These are phyloP conservation scores for Lipotes vexillifer DNA, from an alignment of 2,113 vertebrate genomes.

Conservation along the genomic window DNA sequence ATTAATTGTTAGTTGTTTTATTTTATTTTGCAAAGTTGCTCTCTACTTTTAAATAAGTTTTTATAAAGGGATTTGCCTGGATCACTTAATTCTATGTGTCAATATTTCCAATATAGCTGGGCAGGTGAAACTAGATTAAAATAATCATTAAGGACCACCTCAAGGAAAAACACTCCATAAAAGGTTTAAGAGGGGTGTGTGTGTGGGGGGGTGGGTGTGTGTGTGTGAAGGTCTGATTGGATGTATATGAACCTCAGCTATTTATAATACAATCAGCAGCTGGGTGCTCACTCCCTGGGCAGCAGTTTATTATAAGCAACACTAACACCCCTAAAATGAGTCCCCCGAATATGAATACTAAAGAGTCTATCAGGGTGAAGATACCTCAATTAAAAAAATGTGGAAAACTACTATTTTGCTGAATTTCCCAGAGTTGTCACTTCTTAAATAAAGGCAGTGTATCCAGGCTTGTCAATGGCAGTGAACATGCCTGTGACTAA, in stretches of 20 bases:
- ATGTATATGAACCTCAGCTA: not conserved
- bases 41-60: not conserved
- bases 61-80: not conserved
- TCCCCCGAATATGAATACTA: not conserved
- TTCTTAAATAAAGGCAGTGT: constrained; percentile 4
- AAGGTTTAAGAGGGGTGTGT: not conserved
- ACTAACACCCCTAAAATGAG: not conserved
- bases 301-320: not conserved
- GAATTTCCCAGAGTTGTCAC: not conserved
- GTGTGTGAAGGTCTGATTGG: not conserved
- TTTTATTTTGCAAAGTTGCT: not conserved
- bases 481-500: not conserved
- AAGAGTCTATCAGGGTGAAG: not conserved
- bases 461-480: not conserved
- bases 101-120: not conserved
- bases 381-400: not conserved
- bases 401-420: not conserved
- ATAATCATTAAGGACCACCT: not conserved
- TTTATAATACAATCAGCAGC: not conserved
- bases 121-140: not conserved
- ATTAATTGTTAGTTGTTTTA: not conserved
- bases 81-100: not conserved
- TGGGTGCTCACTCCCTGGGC: not conserved
- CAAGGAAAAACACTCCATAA: not conserved
- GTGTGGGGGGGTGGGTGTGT: too few relatives aligned